Evolutionary conservation across 1,140 invertebrate genomes (phyloP).

Genomic region (Lepidurus couesii): DNA sequence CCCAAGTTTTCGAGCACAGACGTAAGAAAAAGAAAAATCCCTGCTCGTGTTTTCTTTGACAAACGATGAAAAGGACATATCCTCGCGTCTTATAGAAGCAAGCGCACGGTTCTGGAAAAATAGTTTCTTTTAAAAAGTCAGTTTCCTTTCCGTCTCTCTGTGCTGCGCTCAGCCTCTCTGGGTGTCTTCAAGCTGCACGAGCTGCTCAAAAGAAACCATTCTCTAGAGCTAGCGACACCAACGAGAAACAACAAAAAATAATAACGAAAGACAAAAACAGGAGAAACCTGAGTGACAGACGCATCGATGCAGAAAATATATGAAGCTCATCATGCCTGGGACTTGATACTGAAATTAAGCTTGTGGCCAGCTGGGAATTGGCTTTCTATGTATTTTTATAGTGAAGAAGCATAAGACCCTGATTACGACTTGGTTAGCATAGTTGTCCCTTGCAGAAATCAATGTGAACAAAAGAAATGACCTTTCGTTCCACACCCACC

Average conservation of each 20-base stretch:
- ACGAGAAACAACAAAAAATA: neutral
- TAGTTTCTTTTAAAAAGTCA: constrained; percentile 1
- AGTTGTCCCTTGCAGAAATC: too few relatives aligned
- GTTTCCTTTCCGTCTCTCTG: neutral
- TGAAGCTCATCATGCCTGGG: neutral
- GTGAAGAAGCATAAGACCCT: too few relatives aligned
- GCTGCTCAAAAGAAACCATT: neutral
- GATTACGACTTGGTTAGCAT: too few relatives aligned
- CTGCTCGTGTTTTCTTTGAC: constrained; percentile 13
- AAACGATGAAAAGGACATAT: constrained; percentile 20
- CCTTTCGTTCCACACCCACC: too few relatives aligned
- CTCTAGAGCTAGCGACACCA: neutral
- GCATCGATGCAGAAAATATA: constrained; percentile 7
- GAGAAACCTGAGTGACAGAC: neutral
- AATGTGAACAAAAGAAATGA: too few relatives aligned
- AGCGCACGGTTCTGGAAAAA: neutral
- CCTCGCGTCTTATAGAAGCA: neutral
- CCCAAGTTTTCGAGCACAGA: neutral
- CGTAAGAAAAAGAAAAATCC: neutral
- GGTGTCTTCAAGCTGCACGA: neutral
- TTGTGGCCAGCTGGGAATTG: too few relatives aligned
- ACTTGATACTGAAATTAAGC: too few relatives aligned
- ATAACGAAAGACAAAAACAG: neutral
- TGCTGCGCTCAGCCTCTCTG: neutral
- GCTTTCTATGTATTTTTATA: too few relatives aligned